Percentiles rank a stretch among this genome's conserved stretches.
Evolutionary conservation across 2,797 vertebrate species (phyloP).

Genomic region (Arvicola amphibius): DNA sequence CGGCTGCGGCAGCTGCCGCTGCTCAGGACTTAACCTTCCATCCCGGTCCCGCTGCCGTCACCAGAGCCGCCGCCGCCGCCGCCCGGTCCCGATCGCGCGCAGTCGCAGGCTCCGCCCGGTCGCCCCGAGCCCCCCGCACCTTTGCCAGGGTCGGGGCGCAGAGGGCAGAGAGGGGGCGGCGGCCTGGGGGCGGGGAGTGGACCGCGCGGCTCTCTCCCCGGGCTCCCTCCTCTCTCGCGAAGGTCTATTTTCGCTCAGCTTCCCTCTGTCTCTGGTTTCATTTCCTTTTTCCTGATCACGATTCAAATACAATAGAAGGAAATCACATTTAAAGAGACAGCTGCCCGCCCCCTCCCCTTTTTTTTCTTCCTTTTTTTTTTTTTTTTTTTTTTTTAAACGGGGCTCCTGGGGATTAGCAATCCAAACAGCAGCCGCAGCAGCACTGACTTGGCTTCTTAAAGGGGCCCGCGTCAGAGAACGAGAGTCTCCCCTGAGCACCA

Average conservation of each 20-base stretch:
- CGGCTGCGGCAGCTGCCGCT: conserved; percentile 64
- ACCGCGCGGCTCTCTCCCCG: conserved; percentile 50
- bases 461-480: conserved; percentile 72
- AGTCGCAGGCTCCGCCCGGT: conserved; percentile 56
- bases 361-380: conserved; percentile 76
- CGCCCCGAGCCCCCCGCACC: conserved; percentile 67
- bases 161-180: conserved; percentile 65
- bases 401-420: conserved; percentile 84
- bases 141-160: conserved; percentile 50
- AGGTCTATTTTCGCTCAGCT: conserved; percentile 85
- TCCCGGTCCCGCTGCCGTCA: conserved; percentile 77
- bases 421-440: conserved; percentile 81
- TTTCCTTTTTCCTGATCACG: conserved; percentile 99
- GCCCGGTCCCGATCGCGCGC: conserved; percentile 58
- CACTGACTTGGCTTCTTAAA: conserved; percentile 84
- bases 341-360: conserved; percentile 78
- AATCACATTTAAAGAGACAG: conserved; percentile 97
- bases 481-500: neutral
- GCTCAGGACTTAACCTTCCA: conserved; percentile 84
- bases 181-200: conserved; percentile 63
- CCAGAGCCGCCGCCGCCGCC: neutral
- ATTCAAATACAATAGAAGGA: conserved; percentile 98
- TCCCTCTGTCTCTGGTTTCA: conserved; percentile 91
- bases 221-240: conserved; percentile 75
- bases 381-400: conserved; percentile 75